Evolutionary conservation across 2,888 invertebrate species (phyloP).

Genomic region (Anthoptus insignis): DNA sequence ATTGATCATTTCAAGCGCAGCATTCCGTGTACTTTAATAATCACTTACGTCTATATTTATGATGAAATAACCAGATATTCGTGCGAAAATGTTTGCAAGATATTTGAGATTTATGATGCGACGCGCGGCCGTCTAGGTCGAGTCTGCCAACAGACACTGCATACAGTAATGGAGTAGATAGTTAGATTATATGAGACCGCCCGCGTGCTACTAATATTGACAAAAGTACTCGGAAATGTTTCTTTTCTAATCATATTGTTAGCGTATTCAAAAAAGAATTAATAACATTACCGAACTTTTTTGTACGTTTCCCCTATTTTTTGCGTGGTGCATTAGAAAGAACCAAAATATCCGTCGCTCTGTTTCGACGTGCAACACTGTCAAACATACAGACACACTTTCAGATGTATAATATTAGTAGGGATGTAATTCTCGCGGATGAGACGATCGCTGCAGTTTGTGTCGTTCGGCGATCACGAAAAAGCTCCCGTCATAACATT

Average conservation of each 20-base stretch:
- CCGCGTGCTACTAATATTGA: no score
- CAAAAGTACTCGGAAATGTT: no score
- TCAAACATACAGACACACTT: no score
- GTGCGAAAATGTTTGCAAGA: constrained; percentile 27
- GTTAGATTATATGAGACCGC: constrained; percentile 2
- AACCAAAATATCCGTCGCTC: no score
- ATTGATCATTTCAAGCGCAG: constrained; percentile 8
- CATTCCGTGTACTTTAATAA: constrained; percentile 6
- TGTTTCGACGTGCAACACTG: no score
- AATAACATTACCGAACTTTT: no score
- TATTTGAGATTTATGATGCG: constrained; percentile 28
- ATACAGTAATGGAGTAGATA: constrained; percentile 26
- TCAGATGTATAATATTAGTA: no score
- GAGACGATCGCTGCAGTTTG: constrained; percentile 24
- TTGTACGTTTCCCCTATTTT: no score
- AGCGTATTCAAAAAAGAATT: no score
- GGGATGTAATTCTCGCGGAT: constrained; percentile 18
- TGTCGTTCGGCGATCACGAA: constrained; percentile 14
- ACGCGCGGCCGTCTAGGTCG: constrained; percentile 34
- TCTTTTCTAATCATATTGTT: no score
- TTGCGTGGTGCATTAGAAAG: no score
- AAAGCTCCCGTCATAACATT: constrained; percentile 27
- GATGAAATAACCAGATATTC: constrained; percentile 22
- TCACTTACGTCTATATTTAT: constrained; percentile 10
- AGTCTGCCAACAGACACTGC: constrained; percentile 37